Evolutionary conservation across 2,888 invertebrate species (phyloP), one percentile per base, ranked within the genome.

Genomic region (Sarcophaga variegata): DNA sequence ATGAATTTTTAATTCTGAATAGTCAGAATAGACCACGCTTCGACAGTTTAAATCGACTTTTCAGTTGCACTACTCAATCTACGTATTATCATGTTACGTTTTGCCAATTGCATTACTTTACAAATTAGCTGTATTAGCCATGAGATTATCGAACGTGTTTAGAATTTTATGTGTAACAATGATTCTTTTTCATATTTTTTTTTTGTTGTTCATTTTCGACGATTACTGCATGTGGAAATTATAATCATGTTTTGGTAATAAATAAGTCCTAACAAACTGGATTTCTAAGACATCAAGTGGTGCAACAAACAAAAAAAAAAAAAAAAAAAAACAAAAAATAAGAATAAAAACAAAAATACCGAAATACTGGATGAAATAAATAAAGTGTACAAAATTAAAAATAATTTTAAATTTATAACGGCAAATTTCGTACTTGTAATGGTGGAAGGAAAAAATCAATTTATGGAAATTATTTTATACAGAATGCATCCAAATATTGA

Each of bases 41-140:
- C 1, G 6, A 49, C 14, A 49, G 11, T 14, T 12, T 49, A 11
- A 49, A 49, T 4, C 11, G 11, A 49, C 49, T 49, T 49, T 49
- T 14, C 2, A 49, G 14, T 49, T 49, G 49, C 11, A 11, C 49
- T 14, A 49, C 49, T 66, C 2, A 27, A 5, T 5, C 8, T 66
- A 17, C 2, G 63, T 70, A n/a, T 49, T 60, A 84, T 62, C 70
- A 71, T 76, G 66, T 49, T 76, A 49, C 71, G 54, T 66, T 84
- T 84, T 76, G 63, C 76, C 84, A 78, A 83, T 81, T 83, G 78
- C 81, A 69, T 83, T 77, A 70, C 76, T 76, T 84, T 79, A 79
- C 86, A 87, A 83, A 83, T 83, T 87, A 71, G 71, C 64, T 81
- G 78, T 79, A 81, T 84, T 79, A 81, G 80, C 78, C 84, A 87